These are phyloP conservation scores for Polypedilum vanderplanki DNA, from an alignment of 1,140 invertebrate species.

Conservation along the genomic window DNA sequence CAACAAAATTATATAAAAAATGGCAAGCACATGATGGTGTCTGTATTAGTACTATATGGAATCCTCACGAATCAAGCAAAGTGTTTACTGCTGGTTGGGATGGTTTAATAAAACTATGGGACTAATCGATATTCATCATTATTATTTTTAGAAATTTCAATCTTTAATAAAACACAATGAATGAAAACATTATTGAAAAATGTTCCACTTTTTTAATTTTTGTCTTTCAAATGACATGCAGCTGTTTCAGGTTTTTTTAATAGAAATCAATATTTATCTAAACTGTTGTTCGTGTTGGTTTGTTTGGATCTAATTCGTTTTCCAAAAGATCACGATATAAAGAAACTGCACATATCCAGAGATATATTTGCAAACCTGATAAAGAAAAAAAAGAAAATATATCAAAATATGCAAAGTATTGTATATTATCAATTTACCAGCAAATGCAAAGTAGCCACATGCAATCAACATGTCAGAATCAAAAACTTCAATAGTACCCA, in stretches of 20 bases:
- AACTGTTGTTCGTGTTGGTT: not conserved
- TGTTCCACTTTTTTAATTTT: not conserved
- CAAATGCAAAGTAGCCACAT: slow-evolving; percentile 3
- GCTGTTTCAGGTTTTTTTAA: not conserved
- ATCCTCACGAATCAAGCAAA: slow-evolving; percentile 97
- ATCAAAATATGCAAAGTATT: no score
- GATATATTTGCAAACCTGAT: not conserved
- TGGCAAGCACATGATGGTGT: slow-evolving; percentile 99
- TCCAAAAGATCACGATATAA: not conserved
- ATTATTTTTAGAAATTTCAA: not conserved
- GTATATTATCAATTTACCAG: no score
- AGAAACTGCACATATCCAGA: not conserved
- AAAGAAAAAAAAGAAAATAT: not conserved
- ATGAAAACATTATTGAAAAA: not conserved
- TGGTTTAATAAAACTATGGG: slow-evolving; percentile 97
- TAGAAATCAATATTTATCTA: not conserved
- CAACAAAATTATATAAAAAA: slow-evolving; percentile 93
- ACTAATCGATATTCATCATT: slow-evolving; percentile 52
- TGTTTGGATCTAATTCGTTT: not conserved
- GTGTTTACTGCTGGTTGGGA: slow-evolving; percentile 97
- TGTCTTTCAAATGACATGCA: not conserved
- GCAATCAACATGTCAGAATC: slow-evolving; percentile 22
- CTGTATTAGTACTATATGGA: slow-evolving; percentile 92
- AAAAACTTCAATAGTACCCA: not conserved
- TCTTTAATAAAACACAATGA: not conserved